Base-by-base conservation (phyloP, 2,113 vertebrate species). In the Erpornis zantholeuca region DNA sequence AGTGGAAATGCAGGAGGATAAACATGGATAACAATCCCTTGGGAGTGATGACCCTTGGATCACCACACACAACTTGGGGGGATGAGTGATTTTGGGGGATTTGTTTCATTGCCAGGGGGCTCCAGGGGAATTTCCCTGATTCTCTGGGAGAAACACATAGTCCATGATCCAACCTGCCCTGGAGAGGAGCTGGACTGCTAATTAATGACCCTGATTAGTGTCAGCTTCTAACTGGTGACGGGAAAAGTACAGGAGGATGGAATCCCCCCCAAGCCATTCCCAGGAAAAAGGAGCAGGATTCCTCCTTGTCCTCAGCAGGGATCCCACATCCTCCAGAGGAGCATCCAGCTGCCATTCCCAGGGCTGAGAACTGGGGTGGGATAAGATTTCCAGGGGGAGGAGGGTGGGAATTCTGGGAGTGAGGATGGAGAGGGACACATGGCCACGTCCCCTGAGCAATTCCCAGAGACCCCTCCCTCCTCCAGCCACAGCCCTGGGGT, bases 131-230 rank as follows among this genome's bases (percentile, higher is more conserved):
- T 49, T 82, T 65, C 31, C 23, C 31, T 25, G 3, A n/a, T 61
- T 45, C 14, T 6, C 3, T 13, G 44, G 35, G 70, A 71, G 24
- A 49, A 31, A 42, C 20, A 45, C 47, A 15, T 6, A 80, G 13
- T 7, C 33, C 15, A 0, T 9, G 42, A 75, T 49, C 56, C 40
- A 38, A 4, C 0, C 0, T 53, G 59, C 64, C 68, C 72, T 56
- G 68, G 69, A 80, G 78, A 91, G n/a, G 36, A 87, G 59, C 24
- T 80, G 27, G 36, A 52, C 90, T 86, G 86, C 76, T 83, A 82
- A 82, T 91, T 92, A 90, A 76, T 36, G 22, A 36, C 45, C 3
- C 5, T 69, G 71, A 88, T 92, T 90, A 94, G 36, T 4, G 12
- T 35, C 71, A 69, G 15, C 56, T 42, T 93, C 60, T 54, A n/a